Evolutionary conservation across 2,113 vertebrate species (phyloP).

Genomic region (Eublepharis macularius): DNA sequence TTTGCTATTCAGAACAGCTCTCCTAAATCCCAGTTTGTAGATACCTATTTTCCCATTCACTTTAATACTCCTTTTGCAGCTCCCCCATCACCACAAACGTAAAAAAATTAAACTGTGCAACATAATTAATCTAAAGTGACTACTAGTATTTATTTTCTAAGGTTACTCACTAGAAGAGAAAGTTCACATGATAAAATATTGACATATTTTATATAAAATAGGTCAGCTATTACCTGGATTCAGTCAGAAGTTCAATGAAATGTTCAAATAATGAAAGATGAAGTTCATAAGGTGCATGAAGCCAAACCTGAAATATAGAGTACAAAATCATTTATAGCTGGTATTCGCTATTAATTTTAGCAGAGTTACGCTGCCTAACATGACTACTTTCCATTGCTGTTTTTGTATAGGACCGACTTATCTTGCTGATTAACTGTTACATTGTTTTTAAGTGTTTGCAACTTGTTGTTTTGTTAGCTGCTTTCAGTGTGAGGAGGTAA

Average conservation of each 20-base stretch:
- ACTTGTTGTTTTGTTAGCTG: no score
- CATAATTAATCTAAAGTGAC: neutral
- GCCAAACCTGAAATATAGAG: constrained; percentile 89
- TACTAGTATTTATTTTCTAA: neutral
- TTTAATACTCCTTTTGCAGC: neutral
- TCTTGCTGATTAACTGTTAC: no score
- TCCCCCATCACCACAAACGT: neutral
- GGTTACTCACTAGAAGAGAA: neutral
- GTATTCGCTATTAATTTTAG: neutral
- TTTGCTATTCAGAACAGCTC: neutral
- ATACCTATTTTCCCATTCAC: neutral
- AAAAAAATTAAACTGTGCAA: neutral
- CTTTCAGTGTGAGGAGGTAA: no score
- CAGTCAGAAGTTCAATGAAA: constrained; percentile 96
- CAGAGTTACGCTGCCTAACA: neutral
- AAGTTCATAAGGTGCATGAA: constrained; percentile 97
- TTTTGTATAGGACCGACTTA: neutral
- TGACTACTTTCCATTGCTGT: neutral
- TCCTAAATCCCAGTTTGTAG: neutral
- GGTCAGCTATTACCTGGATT: constrained; percentile 84
- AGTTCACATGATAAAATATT: neutral
- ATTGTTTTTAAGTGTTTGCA: no score
- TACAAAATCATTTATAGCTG: neutral
- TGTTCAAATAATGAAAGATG: constrained; percentile 98
- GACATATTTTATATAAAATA: neutral